phyloP scores from a whole-genome alignment of 2,113 vertebrate species.

The Sterrhoptilus dennistouni region DNA sequence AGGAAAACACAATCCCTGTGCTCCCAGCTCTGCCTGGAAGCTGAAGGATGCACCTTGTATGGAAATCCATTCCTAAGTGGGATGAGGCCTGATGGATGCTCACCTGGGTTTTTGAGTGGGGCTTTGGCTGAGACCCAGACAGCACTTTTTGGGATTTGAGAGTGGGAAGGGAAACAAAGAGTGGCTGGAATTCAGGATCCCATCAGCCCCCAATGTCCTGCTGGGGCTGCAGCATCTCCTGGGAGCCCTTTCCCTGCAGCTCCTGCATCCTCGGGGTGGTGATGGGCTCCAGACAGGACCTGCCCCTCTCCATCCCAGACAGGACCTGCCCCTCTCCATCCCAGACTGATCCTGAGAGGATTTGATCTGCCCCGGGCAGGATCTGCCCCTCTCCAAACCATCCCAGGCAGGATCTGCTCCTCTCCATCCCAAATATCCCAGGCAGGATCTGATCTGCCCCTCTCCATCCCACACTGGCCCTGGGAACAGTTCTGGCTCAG shows the following conservation, averaged over 20 bases:
- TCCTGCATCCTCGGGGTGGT: fast-evolving
- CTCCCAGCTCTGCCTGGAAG: neutral
- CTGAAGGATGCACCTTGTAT: fast-evolving
- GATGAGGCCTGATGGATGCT: fast-evolving
- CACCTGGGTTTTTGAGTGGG: neutral
- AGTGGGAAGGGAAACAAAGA: neutral
- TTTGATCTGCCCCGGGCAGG: too few species aligned
- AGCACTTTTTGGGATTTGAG: neutral
- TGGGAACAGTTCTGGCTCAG: neutral
- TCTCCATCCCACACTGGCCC: neutral
- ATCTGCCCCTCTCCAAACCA: too few species aligned
- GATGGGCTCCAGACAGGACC: too few species aligned
- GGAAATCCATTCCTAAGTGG: neutral
- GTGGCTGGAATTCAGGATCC: fast-evolving
- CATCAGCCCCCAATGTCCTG: neutral
- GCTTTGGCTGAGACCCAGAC: neutral
- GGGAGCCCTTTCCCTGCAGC: neutral
- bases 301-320: too few species aligned
- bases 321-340: neutral
- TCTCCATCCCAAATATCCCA: too few species aligned
- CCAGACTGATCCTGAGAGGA: too few species aligned
- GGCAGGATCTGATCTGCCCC: neutral
- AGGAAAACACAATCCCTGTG: fast-evolving
- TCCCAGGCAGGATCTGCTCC: too few species aligned
- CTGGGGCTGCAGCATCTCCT: neutral